These are phyloP conservation scores for Beroe ovata DNA, from an alignment of 37 sponge, comb jelly and placozoan genomes.

Conservation along the genomic window DNA sequence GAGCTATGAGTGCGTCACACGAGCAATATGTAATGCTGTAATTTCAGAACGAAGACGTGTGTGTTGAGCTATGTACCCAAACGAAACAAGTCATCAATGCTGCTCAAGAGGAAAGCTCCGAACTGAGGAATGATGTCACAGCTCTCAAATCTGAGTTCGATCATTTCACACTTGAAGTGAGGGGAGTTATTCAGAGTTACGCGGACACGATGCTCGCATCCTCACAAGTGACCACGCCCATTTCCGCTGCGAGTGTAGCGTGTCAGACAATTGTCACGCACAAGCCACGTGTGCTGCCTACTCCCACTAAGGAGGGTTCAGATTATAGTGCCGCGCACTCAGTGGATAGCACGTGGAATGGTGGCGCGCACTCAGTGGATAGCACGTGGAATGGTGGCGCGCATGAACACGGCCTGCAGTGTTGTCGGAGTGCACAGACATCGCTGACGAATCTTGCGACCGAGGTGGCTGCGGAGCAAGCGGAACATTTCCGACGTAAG, in stretches of 20 bases:
- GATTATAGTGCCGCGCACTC: not conserved
- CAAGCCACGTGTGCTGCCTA: not conserved
- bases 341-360: not conserved
- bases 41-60: not conserved
- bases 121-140: not conserved
- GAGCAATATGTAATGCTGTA: too few relatives aligned
- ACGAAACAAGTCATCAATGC: not conserved
- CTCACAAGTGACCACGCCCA: not conserved
- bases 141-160: not conserved
- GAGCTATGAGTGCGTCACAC: too few relatives aligned
- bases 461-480: not conserved
- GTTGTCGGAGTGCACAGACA: slow-evolving; percentile 12
- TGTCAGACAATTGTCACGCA: not conserved
- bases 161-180: not conserved
- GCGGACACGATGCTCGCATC: too few relatives aligned
- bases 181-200: not conserved
- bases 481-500: not conserved
- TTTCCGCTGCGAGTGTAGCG: not conserved
- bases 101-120: not conserved
- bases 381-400: too few relatives aligned
- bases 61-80: not conserved
- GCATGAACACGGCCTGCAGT: too few relatives aligned
- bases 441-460: not conserved
- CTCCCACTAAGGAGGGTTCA: not conserved
- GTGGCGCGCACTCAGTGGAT: not conserved